phyloP scores from a whole-genome alignment of 2,113 vertebrate genomes.

The cattle (Bos taurus) region ARS-UCD2.0 NC_037356.1:11939001-11939500 shows the following conservation, averaged over 20 bases:
- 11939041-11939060: conserved; percentile 3
- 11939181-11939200: too few species aligned
- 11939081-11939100: background rate
- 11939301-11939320: background rate
- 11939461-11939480: background rate
- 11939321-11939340: background rate
- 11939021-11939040: background rate
- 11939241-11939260: too few species aligned
- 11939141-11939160: too few species aligned
- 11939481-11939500: background rate
- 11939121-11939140: background rate
- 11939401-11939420: background rate
- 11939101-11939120: background rate
- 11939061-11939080: background rate
- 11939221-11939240: too few species aligned
- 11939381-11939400: background rate
- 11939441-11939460: background rate
- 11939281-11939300: background rate
- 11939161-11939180: too few species aligned
- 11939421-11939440: background rate
- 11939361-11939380: background rate
- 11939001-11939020: background rate
- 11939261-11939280: background rate
- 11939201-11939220: too few species aligned
- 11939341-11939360: background rate